A percentile compares a stretch with the other conserved stretches of the same genome.
Conservation (phyloP, 1,140 invertebrate species). For the Agraylea sexmaculata region DNA sequence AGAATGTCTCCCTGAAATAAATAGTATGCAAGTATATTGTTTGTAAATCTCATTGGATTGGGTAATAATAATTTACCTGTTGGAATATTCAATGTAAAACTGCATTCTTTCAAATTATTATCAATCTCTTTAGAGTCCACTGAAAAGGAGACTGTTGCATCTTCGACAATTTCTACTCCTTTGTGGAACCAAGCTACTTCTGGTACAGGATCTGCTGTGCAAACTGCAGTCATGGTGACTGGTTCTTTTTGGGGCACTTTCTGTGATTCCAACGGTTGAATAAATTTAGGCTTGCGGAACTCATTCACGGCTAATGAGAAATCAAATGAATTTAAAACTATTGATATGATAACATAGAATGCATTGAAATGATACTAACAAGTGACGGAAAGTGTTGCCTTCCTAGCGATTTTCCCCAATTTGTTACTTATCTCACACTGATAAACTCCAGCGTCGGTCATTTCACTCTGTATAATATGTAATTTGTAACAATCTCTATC, state of each 20-base stretch:
- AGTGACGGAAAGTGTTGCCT: conserved; percentile 57
- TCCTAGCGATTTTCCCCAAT: conserved; percentile 57
- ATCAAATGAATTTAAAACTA: neutral
- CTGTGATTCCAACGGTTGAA: conserved; percentile 51
- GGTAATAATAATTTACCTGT: conserved; percentile 33
- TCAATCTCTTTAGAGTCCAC: conserved; percentile 51
- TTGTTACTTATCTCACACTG: conserved; percentile 63
- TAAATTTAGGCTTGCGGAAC: conserved; percentile 64
- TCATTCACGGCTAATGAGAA: conserved; percentile 50
- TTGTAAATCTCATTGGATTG: neutral
- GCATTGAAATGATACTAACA: conserved; percentile 40
- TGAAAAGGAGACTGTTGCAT: conserved; percentile 36
- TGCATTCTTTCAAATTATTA: conserved; percentile 63
- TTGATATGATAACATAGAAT: conserved; percentile 1
- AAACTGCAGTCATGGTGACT: conserved; percentile 60
- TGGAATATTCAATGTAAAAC: conserved; percentile 54
- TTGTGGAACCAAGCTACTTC: conserved; percentile 44
- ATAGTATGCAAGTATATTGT: neutral
- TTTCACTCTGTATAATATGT: conserved; percentile 52
- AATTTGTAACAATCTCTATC: conserved; percentile 63
- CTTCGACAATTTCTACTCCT: conserved; percentile 33
- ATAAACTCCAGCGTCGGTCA: conserved; percentile 67
- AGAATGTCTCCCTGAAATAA: conserved; percentile 44
- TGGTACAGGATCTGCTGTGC: conserved; percentile 68
- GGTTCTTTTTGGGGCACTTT: conserved; percentile 57